These are phyloP conservation scores for Eubasilissa regina DNA, from an alignment of 1,140 invertebrate species.

Conservation along the genomic window DNA sequence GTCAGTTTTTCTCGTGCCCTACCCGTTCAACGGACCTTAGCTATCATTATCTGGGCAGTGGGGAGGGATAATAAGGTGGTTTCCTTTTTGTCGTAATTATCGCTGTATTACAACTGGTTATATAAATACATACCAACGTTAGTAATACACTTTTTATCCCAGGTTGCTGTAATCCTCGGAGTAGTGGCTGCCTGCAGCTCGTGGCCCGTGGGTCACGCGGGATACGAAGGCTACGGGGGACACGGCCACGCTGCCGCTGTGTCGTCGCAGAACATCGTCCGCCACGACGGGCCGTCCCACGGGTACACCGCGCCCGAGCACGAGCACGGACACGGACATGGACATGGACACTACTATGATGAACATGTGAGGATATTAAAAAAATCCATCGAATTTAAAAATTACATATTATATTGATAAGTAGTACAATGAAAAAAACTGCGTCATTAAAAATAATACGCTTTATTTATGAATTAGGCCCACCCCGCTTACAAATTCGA, in stretches of 20 bases:
- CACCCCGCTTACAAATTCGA: constrained; percentile 68
- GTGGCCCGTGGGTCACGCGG: constrained; percentile 45
- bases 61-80: no score
- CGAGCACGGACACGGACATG: constrained; percentile 45
- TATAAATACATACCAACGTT: no score
- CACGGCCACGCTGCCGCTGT: constrained; percentile 48
- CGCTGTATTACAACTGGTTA: no score
- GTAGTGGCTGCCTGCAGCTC: constrained; percentile 36
- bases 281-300: constrained; percentile 56
- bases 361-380: constrained; percentile 57
- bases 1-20: no score
- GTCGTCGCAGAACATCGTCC: constrained; percentile 52
- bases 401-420: not conserved
- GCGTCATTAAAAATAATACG: no score
- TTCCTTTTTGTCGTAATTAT: no score
- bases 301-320: constrained; percentile 49
- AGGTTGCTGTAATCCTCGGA: constrained; percentile 46
- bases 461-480: constrained; percentile 34
- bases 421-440: not conserved
- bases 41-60: no score
- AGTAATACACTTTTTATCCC: no score
- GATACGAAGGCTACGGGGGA: not conserved
- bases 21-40: no score
- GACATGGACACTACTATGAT: constrained; percentile 57
- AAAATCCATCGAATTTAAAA: not conserved